phyloP scores from a whole-genome alignment of 2,888 invertebrate species.

The Caenorhabditis sp. region DNA sequence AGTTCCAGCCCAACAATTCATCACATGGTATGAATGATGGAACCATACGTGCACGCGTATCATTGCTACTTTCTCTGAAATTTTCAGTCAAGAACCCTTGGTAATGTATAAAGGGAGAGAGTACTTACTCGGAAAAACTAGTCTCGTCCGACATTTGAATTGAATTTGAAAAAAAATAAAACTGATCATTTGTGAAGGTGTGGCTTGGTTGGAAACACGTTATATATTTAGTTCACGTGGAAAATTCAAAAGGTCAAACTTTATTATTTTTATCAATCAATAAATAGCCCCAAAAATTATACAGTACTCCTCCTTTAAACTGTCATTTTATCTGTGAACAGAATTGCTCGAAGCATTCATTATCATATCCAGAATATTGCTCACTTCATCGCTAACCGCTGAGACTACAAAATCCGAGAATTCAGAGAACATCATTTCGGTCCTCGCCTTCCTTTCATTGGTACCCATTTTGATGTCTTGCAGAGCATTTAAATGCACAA shows the following conservation, averaged over 20 bases:
- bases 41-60: neutral
- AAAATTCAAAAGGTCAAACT: no score
- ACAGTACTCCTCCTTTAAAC: slow-evolving; percentile 15
- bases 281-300: slow-evolving; percentile 1
- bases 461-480: slow-evolving; percentile 42
- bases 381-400: slow-evolving; percentile 45
- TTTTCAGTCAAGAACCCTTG: no score
- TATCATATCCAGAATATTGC: slow-evolving; percentile 42
- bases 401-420: slow-evolving; percentile 11
- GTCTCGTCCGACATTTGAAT: no score
- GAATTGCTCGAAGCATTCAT: slow-evolving; percentile 52
- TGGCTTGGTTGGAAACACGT: no score
- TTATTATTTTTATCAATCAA: no score
- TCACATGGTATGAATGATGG: slow-evolving; percentile 24
- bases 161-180: no score
- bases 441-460: slow-evolving; percentile 51
- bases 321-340: slow-evolving; percentile 53
- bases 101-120: no score
- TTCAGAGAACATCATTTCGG: slow-evolving; percentile 26
- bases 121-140: no score
- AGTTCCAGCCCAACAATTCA: slow-evolving; percentile 28
- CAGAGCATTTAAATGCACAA: slow-evolving; percentile 51
- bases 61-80: neutral
- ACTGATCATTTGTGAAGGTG: neutral
- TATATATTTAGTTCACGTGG: no score